Evolutionary conservation across 2,797 vertebrate genomes (phyloP).

Genomic region (Scleropages formosus): DNA sequence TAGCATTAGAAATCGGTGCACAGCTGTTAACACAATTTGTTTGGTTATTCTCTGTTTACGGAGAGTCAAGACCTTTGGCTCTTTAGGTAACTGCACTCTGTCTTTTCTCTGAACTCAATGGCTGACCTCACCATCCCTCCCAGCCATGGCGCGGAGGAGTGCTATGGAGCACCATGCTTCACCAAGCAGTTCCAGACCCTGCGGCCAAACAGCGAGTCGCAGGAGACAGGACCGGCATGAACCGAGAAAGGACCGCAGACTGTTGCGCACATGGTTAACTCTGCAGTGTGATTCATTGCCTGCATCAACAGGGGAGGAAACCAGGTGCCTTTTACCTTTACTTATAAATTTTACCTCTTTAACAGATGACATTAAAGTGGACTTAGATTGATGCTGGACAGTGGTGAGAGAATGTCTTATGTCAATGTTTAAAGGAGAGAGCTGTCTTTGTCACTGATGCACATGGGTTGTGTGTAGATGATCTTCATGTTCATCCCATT

Average conservation of each 20-base stretch:
- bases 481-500: neutral
- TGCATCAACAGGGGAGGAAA: neutral
- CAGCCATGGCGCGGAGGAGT: no score
- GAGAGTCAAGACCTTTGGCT: no score
- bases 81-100: no score
- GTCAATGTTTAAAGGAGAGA: neutral
- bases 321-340: neutral
- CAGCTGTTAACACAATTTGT: no score
- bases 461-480: neutral
- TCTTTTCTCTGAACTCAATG: no score
- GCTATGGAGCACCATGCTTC: no score
- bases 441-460: neutral
- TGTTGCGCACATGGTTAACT: neutral
- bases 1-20: no score
- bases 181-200: no score
- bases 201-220: no score
- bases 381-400: neutral
- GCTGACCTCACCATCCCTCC: no score
- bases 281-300: neutral
- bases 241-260: neutral
- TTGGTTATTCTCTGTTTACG: no score
- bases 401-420: neutral
- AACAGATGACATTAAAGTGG: slow-evolving; percentile 1
- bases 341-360: neutral
- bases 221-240: no score